Base-by-base conservation (phyloP, 2,797 vertebrate genomes). In the Pogonophryne albipinna region DNA sequence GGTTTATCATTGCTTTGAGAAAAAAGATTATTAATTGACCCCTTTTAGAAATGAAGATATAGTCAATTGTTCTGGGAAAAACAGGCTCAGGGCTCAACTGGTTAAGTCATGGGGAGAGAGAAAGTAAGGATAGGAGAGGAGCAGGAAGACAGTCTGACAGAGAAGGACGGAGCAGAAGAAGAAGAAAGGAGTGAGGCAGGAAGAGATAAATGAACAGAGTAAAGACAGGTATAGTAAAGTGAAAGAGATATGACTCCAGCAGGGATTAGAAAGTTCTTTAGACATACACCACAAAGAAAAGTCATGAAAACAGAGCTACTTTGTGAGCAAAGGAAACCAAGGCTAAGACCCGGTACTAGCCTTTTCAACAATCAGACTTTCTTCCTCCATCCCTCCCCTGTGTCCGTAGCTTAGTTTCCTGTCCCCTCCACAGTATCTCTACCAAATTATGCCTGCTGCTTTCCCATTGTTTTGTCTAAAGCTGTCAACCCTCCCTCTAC, bases 141-240 rank as follows among this genome's bases (percentile, higher is more conserved):
- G 70, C 71, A 63, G 63, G 68, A 70, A 82, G 76, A 82, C 74
- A 81, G 75, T 42, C 79, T 84, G 89, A 87, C 89, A 91, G 83
- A 80, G 84, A 87, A 90, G 86, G 89, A 85, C 82, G 76, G 71
- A 83, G 74, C 59, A 60, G 86, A 72, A 66, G 82, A 85, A 85
- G 76, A 80, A 86, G 62, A 70, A 31, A 71, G 65, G 60, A 77
- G 67, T 16, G 52, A 71, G 66, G 74, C 73, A n/a, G 71, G 69
- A 68, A 49, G 67, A 91, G 88, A 89, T 91, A 87, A 92, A 91
- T 69, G 78, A 79, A 74, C 75, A 67, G 80, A 58, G 69, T 70
- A 56, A 64, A 73, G 83, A 84, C 78, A 86, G 75, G 45, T 63
- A 55, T 23, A 80, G 86, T 64, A 87, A 85, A 89, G 86, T 78